phyloP scores from a whole-genome alignment of 2,797 vertebrate species.

The Takifugu ocellatus region DNA sequence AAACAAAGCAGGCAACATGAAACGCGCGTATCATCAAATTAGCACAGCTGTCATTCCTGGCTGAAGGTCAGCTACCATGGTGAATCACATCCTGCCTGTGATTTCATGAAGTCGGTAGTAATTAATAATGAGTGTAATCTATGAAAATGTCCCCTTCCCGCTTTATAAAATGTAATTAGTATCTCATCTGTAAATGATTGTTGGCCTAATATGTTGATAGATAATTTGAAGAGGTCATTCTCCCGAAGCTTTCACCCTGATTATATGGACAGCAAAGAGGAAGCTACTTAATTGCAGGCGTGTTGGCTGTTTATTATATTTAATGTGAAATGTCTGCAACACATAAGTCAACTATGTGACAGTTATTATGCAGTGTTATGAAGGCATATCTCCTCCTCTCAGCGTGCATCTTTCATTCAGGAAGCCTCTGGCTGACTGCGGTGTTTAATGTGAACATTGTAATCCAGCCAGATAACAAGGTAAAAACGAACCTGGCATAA shows the following conservation, averaged over 20 bases:
- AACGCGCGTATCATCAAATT: conserved; percentile 38
- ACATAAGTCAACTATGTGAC: conserved; percentile 11
- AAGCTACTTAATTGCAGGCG: conserved; percentile 25
- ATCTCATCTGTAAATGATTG: conserved; percentile 30
- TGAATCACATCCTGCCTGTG: conserved; percentile 19
- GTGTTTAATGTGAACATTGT: conserved; percentile 16
- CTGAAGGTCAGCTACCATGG: conserved; percentile 34
- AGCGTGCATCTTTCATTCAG: conserved; percentile 10
- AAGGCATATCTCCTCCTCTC: conserved; percentile 1
- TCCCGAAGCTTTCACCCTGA: conserved; percentile 9
- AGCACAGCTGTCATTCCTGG: conserved; percentile 31
- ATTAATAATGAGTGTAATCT: conserved; percentile 27
- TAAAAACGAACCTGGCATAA: conserved; percentile 44
- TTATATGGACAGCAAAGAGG: conserved; percentile 13
- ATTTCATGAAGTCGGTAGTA: conserved; percentile 20
- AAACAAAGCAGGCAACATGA: conserved; percentile 1
- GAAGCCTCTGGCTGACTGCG: neutral
- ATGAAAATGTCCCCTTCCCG: conserved; percentile 9
- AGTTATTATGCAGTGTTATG: conserved; percentile 2
- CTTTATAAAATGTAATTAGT: conserved; percentile 29
- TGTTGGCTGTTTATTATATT: conserved; percentile 21
- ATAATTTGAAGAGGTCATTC: conserved; percentile 20
- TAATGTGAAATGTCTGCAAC: conserved; percentile 7
- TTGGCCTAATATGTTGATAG: conserved; percentile 35
- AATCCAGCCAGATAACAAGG: conserved; percentile 33